Conservation (phyloP, 2,113 vertebrate genomes). For the Neopipo cinnamomea region DNA sequence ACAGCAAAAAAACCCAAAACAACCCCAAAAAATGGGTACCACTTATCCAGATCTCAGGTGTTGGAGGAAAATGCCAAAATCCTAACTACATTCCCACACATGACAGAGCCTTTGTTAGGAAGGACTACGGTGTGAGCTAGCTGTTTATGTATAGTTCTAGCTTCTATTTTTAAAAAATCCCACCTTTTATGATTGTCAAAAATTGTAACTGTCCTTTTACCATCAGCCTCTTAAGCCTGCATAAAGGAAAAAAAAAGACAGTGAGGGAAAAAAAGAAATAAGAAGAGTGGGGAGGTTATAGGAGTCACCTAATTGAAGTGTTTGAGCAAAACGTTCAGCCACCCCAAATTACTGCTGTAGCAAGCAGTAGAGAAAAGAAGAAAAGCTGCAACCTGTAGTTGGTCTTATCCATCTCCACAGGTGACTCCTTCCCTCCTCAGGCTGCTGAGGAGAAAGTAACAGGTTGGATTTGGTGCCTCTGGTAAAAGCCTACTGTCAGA, state of each 20-base stretch:
- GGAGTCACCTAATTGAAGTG: not conserved
- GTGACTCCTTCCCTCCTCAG: not conserved
- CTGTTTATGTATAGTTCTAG: not conserved
- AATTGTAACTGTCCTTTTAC: not conserved
- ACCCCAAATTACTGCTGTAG: not conserved
- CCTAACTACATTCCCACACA: not conserved
- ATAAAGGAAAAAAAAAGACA: not conserved
- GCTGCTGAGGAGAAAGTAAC: not conserved
- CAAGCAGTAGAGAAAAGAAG: not conserved
- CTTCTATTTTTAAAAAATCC: not conserved
- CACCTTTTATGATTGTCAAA: not conserved
- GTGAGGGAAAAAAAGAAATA: rapidly evolving
- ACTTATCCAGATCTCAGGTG: not conserved
- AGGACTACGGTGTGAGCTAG: not conserved
- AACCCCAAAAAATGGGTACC: not conserved
- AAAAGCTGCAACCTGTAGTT: not conserved
- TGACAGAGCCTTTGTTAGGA: not conserved
- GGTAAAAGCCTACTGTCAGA: not conserved
- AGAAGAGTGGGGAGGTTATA: not conserved
- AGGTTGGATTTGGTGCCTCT: not conserved
- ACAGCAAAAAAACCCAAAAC: not conserved
- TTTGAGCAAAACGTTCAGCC: not conserved
- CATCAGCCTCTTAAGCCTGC: not conserved
- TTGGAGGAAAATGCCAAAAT: not conserved
- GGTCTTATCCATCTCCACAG: not conserved